Evolutionary conservation across 2,113 vertebrate genomes (phyloP).

Genomic region (Aptenodytes patagonicus): DNA sequence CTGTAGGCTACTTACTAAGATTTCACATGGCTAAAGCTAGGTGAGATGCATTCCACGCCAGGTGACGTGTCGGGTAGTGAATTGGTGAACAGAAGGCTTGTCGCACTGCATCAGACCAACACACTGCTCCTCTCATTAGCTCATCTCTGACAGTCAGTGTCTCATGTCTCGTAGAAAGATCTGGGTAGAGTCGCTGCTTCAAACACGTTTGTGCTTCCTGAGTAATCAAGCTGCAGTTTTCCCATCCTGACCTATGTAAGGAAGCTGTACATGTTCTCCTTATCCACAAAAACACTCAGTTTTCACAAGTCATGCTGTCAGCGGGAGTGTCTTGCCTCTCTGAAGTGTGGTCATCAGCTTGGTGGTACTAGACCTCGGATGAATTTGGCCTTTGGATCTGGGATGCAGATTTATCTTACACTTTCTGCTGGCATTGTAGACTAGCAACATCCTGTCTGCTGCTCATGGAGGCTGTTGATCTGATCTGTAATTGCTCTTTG

Average conservation of each 20-base stretch:
- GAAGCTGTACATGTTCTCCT: neutral
- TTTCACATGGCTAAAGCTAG: neutral
- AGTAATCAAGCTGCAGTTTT: neutral
- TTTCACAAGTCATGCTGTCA: neutral
- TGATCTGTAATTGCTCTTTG: constrained; percentile 19
- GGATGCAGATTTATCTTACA: neutral
- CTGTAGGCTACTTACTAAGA: neutral
- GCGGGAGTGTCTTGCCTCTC: neutral
- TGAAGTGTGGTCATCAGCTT: neutral
- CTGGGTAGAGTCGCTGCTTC: neutral
- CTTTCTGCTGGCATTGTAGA: neutral
- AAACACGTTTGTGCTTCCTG: neutral
- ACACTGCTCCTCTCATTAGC: neutral
- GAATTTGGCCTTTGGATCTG: neutral
- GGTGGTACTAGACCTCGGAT: neutral
- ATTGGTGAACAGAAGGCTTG: neutral
- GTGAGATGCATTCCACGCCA: neutral
- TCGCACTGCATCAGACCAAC: neutral
- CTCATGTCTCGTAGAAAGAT: neutral
- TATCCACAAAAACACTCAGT: neutral
- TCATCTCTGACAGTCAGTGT: neutral
- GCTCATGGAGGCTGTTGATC: neutral
- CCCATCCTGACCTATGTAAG: neutral
- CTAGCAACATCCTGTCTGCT: neutral
- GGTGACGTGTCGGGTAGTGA: neutral